These are phyloP conservation scores for Phyllostomus hastatus DNA, from an alignment of 2,113 vertebrate genomes.

Conservation along the genomic window DNA sequence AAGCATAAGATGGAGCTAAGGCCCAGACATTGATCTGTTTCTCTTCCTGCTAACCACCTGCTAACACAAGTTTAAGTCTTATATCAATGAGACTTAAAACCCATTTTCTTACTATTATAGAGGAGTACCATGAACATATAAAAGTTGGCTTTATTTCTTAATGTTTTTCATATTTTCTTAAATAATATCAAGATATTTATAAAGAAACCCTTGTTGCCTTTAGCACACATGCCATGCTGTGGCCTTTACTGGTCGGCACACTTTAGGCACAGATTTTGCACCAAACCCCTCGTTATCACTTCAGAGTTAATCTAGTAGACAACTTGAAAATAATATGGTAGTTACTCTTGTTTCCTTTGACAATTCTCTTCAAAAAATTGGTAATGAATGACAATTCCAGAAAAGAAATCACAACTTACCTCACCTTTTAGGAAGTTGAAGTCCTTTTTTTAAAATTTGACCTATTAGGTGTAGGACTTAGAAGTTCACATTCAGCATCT, in stretches of 20 bases:
- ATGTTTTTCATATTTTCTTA: background rate
- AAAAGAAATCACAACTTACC: background rate
- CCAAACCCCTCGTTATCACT: background rate
- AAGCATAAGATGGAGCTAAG: background rate
- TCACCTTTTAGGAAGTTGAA: background rate
- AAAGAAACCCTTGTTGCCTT: background rate
- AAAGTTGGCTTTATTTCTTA: slow-evolving; percentile 13
- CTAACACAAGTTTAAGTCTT: background rate
- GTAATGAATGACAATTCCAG: background rate
- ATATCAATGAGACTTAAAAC: background rate
- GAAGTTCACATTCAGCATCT: background rate
- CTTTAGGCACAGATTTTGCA: background rate
- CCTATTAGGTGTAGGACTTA: background rate
- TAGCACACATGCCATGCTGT: background rate
- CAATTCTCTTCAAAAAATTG: background rate
- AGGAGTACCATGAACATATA: background rate
- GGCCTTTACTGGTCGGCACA: background rate
- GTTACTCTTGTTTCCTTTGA: background rate
- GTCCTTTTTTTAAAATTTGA: background rate
- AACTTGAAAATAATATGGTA: background rate
- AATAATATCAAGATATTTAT: background rate
- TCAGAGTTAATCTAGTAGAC: background rate
- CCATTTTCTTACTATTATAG: background rate
- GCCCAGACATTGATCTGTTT: background rate
- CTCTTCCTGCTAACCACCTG: background rate